phyloP scores from a whole-genome alignment of 2,113 vertebrate genomes.

The Colinus virginianus region DNA sequence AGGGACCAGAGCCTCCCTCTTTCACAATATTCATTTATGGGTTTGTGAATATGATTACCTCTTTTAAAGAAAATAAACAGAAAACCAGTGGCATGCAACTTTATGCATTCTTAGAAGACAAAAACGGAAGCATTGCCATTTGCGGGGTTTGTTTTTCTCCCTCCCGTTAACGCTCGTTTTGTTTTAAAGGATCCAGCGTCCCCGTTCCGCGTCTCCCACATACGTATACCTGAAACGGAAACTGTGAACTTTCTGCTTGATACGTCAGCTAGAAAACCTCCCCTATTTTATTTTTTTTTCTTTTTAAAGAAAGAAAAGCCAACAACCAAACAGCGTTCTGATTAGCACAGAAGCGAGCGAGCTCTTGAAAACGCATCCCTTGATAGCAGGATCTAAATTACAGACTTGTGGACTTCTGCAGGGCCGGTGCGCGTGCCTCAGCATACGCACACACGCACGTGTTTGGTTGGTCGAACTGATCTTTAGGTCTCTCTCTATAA shows the following conservation, averaged over 20 bases:
- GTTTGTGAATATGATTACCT: constrained; percentile 63
- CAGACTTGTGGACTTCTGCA: background rate
- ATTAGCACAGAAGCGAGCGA: constrained; percentile 22
- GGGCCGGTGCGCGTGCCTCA: background rate
- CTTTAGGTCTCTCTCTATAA: constrained; percentile 16
- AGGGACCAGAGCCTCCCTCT: constrained; percentile 66
- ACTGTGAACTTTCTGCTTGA: constrained; percentile 77
- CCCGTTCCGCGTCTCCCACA: constrained; percentile 44
- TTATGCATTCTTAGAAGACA: constrained; percentile 46
- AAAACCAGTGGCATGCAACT: constrained; percentile 52
- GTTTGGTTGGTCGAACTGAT: constrained; percentile 10
- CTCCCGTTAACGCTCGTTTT: constrained; percentile 10
- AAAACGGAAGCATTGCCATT: constrained; percentile 42
- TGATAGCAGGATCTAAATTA: background rate
- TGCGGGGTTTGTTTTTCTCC: background rate
- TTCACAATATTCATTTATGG: constrained; percentile 58
- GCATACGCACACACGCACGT: background rate
- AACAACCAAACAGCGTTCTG: background rate
- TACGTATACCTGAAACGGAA: constrained; percentile 57
- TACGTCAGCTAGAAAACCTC: constrained; percentile 44
- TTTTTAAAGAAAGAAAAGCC: background rate
- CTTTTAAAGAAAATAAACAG: constrained; percentile 63
- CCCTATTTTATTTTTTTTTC: too few relatives aligned
- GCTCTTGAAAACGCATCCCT: constrained; percentile 17
- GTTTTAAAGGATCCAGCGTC: constrained; percentile 50